Conservation (phyloP, 2,113 vertebrate genomes). For the Chloropsis cyanopogon region DNA sequence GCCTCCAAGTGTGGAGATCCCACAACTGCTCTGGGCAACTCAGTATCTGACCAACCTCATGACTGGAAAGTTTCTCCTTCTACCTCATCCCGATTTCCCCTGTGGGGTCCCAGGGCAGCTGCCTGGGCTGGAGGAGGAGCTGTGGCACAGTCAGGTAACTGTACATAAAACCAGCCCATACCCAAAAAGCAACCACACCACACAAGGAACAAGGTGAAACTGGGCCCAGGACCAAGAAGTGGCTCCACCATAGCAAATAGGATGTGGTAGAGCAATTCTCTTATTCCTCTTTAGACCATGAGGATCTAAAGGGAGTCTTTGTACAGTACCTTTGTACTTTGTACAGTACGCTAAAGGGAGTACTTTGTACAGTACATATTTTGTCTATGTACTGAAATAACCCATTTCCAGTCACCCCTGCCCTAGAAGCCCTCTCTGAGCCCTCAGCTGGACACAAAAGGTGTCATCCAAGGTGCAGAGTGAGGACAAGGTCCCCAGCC, state of each 20-base stretch:
- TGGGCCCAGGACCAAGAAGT: not conserved
- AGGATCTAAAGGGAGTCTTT: not conserved
- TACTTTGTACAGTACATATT: too few relatives aligned
- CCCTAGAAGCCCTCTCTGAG: not conserved
- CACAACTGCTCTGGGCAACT: not conserved
- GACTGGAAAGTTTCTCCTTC: not conserved
- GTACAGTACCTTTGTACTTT: too few relatives aligned
- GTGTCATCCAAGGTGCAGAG: not conserved
- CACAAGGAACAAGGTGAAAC: not conserved
- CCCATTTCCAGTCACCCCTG: not conserved
- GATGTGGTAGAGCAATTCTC: not conserved
- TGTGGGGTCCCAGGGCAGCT: accelerated
- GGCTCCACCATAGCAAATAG: not conserved
- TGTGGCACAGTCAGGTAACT: not conserved
- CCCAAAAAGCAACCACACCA: not conserved
- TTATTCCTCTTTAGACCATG: not conserved
- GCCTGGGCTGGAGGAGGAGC: not conserved
- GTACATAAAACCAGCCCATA: not conserved
- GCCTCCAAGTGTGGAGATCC: not conserved
- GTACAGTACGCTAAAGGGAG: too few relatives aligned
- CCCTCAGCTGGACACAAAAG: not conserved
- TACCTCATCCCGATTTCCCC: accelerated
- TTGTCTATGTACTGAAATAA: not conserved
- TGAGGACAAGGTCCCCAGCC: not conserved
- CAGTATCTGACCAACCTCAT: not conserved